Percentiles rank a stretch among this genome's conserved stretches.
phyloP scores from a whole-genome alignment of 2,888 invertebrate genomes.

The Dromius quadrimaculatus region DNA sequence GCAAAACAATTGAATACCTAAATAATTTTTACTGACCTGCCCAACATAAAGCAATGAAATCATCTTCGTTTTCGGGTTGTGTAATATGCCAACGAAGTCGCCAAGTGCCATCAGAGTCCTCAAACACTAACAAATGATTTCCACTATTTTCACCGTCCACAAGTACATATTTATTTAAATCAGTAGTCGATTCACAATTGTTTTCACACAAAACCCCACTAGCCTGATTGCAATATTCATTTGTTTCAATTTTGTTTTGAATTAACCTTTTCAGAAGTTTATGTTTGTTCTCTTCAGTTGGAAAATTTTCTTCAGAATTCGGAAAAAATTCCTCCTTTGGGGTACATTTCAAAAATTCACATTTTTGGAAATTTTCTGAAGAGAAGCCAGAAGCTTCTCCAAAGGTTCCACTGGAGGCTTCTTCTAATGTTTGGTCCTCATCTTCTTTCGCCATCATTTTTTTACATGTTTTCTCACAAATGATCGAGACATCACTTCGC shows the following conservation, averaged over 20 bases:
- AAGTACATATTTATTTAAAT: slow-evolving; percentile 21
- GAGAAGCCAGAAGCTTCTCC: slow-evolving; percentile 7
- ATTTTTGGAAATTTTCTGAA: slow-evolving; percentile 5
- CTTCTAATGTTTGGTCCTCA: slow-evolving; percentile 38
- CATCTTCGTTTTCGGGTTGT: slow-evolving; percentile 64
- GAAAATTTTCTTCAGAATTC: slow-evolving; percentile 3
- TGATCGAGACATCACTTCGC: slow-evolving; percentile 21
- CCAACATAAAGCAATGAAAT: slow-evolving; percentile 71
- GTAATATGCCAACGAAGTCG: slow-evolving; percentile 68
- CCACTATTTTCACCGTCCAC: slow-evolving; percentile 17
- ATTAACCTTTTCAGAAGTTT: slow-evolving; percentile 40
- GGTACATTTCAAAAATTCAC: slow-evolving; percentile 36
- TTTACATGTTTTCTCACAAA: slow-evolving; percentile 25
- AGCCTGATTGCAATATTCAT: slow-evolving; percentile 37
- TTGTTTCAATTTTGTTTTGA: slow-evolving; percentile 23
- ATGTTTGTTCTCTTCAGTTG: slow-evolving; percentile 34
- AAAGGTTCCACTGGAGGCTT: slow-evolving; percentile 36
- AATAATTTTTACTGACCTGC: slow-evolving; percentile 70
- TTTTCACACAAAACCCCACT: slow-evolving; percentile 31
- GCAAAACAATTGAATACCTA: too few relatives aligned
- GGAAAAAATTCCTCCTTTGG: too few relatives aligned
- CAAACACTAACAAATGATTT: slow-evolving; percentile 66
- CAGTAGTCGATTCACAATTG: slow-evolving; percentile 1
- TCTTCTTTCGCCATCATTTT: slow-evolving; percentile 54
- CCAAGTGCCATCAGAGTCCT: slow-evolving; percentile 65